Conservation (phyloP, 2,113 vertebrate genomes). For the Brachypteracias leptosomus region DNA sequence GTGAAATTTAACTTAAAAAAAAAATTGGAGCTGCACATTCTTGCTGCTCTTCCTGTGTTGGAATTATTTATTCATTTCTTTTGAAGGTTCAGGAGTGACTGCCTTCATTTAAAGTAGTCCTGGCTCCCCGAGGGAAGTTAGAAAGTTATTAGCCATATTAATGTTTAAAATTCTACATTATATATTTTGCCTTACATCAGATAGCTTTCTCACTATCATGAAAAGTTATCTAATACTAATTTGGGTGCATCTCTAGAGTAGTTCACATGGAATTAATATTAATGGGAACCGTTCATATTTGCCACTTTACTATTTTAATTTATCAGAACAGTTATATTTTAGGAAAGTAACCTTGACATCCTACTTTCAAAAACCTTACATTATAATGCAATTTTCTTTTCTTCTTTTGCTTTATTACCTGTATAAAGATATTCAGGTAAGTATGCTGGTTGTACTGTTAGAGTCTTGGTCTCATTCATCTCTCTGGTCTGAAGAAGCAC, state of each 20-base stretch:
- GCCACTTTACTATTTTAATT: background rate
- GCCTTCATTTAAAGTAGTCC: background rate
- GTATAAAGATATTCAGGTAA: constrained; percentile 90
- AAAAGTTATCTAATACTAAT: constrained; percentile 9
- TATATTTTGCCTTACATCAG: background rate
- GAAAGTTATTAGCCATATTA: background rate
- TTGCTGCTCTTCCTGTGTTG: background rate
- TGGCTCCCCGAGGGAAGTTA: background rate
- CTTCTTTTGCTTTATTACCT: constrained; percentile 73
- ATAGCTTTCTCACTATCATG: background rate
- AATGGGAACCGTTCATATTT: background rate
- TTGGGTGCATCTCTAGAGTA: background rate
- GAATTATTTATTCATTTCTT: constrained; percentile 4
- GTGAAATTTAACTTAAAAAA: background rate
- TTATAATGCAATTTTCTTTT: background rate
- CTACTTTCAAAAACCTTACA: background rate
- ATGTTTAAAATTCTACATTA: constrained; percentile 4
- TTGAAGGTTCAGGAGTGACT: background rate
- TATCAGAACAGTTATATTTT: background rate
- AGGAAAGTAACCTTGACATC: background rate
- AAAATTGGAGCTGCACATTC: background rate
- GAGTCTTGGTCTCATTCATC: constrained; percentile 90
- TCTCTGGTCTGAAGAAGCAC: constrained; percentile 94
- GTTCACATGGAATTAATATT: background rate
- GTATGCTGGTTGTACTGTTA: constrained; percentile 90